These are phyloP conservation scores for Tridacna gigas DNA, from an alignment of 2,888 invertebrate genomes.

Conservation along the genomic window DNA sequence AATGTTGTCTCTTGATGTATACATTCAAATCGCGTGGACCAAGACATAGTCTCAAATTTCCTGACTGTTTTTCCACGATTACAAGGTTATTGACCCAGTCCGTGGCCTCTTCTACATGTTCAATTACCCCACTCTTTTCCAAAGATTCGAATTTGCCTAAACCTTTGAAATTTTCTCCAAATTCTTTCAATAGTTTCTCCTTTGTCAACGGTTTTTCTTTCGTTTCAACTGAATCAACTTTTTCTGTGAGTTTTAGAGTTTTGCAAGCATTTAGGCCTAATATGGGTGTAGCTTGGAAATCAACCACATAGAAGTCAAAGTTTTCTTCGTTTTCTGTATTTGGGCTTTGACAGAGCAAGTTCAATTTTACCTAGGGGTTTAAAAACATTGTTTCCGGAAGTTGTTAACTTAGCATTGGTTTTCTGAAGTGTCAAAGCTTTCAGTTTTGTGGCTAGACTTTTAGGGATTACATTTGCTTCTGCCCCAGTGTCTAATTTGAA, in stretches of 20 bases:
- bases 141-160: conserved; percentile 33
- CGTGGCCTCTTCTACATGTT: conserved; percentile 50
- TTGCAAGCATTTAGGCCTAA: not conserved
- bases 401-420: conserved; percentile 8
- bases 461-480: conserved; percentile 49
- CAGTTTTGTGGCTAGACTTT: conserved; percentile 16
- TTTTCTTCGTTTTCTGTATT: too few species aligned
- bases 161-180: conserved; percentile 22
- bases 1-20: conserved; percentile 16
- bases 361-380: too few species aligned
- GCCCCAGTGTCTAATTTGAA: conserved; percentile 56
- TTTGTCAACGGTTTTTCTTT: not conserved
- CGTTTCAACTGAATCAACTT: conserved; percentile 6
- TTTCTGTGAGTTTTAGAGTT: not conserved
- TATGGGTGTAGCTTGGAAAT: too few species aligned
- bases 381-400: too few species aligned
- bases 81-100: conserved; percentile 63
- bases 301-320: too few species aligned
- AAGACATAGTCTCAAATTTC: conserved; percentile 25
- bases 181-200: not conserved
- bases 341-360: too few species aligned
- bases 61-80: conserved; percentile 47
- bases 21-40: conserved; percentile 28
- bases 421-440: conserved; percentile 10
- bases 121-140: conserved; percentile 27